Conservation (phyloP, 2,888 invertebrate genomes). For the Epinotia nisella region DNA sequence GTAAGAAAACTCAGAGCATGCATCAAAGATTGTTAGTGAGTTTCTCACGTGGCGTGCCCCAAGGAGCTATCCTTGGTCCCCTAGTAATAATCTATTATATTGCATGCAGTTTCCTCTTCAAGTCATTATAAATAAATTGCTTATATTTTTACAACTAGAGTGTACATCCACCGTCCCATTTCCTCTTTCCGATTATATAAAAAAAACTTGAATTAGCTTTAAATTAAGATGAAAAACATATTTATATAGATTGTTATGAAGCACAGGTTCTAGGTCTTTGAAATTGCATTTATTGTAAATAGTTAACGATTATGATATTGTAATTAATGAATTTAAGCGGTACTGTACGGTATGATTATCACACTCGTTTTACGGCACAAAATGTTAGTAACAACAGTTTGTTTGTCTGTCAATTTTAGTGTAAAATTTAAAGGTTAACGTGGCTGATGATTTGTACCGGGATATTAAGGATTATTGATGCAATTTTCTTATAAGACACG, state of each 20-base stretch:
- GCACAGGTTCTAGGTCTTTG: conserved; percentile 83
- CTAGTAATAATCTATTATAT: conserved; percentile 45
- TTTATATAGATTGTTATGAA: conserved; percentile 84
- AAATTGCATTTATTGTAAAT: conserved; percentile 84
- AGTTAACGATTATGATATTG: conserved; percentile 72
- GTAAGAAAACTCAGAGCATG: conserved; percentile 22
- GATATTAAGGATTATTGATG: conserved; percentile 47
- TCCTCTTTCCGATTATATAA: conserved; percentile 76
- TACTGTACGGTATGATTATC: conserved; percentile 76
- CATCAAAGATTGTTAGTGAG: conserved; percentile 36
- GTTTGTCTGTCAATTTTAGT: conserved; percentile 83
- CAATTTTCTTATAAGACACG: conserved; percentile 44
- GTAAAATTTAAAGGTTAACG: conserved; percentile 65
- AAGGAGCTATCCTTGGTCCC: conserved; percentile 55
- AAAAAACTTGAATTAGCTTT: conserved; percentile 78
- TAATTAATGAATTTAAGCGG: conserved; percentile 66
- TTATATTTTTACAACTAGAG: conserved; percentile 75
- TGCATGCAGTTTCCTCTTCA: conserved; percentile 62
- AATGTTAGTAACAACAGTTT: conserved; percentile 78
- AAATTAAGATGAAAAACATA: conserved; percentile 75
- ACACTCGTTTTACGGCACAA: conserved; percentile 85
- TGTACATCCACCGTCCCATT: conserved; percentile 82
- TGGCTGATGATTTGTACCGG: conserved; percentile 73
- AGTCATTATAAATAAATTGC: conserved; percentile 61
- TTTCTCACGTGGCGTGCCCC: conserved; percentile 51